Conservation (phyloP, 1,140 invertebrate species). For the Rhopalosiphum padi region DNA sequence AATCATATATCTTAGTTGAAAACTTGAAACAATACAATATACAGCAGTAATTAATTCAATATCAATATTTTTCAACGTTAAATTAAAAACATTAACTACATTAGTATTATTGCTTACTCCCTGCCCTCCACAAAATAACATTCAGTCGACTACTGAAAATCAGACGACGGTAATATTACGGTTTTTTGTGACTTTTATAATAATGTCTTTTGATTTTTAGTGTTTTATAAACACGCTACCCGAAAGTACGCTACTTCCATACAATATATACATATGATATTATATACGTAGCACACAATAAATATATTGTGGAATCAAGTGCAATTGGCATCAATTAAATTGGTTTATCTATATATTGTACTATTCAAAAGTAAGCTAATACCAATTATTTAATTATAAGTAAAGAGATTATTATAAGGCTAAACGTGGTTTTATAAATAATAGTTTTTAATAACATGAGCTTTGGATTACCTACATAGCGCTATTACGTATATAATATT, state of each 20-base stretch:
- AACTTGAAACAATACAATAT: neutral
- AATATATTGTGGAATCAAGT: neutral
- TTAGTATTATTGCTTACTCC: too few species aligned
- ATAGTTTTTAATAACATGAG: neutral
- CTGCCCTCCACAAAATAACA: neutral
- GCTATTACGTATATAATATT: neutral
- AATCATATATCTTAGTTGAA: neutral
- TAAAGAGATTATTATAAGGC: slow-evolving; percentile 7
- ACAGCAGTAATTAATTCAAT: neutral
- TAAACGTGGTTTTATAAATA: neutral
- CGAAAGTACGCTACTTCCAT: neutral
- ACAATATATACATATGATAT: neutral
- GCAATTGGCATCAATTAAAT: neutral
- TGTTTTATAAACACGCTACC: neutral
- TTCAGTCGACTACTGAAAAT: neutral
- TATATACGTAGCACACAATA: neutral
- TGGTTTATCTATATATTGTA: neutral
- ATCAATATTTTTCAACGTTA: neutral
- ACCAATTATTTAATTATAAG: neutral
- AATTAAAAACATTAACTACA: too few species aligned
- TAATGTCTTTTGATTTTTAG: neutral
- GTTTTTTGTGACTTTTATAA: neutral
- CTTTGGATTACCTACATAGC: neutral
- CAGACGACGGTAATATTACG: neutral
- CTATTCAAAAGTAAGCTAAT: neutral